Conservation (phyloP, 2,888 invertebrate species). For the Apeira syringaria region DNA sequence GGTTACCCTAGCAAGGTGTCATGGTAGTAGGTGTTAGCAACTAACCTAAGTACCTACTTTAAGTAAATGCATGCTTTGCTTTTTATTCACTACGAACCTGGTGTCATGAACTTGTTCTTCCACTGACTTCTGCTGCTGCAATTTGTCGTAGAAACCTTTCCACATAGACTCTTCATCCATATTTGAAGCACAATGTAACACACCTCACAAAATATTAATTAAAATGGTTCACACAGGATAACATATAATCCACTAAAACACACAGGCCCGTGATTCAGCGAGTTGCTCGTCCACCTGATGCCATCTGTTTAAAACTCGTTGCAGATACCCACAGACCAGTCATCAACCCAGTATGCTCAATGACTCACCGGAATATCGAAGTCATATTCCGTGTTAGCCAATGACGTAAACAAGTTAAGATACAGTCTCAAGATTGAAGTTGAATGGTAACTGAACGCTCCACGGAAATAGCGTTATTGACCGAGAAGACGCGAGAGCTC, state of each 20-base stretch:
- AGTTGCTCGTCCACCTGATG: slow-evolving; percentile 18
- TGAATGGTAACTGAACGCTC: slow-evolving; percentile 25
- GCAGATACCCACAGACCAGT: slow-evolving; percentile 43
- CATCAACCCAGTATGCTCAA: slow-evolving; percentile 40
- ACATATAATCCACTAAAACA: slow-evolving; percentile 1
- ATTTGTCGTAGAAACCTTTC: slow-evolving; percentile 88
- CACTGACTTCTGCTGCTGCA: slow-evolving; percentile 85
- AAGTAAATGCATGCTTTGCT: no score
- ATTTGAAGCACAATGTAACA: slow-evolving; percentile 25
- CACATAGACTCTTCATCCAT: slow-evolving; percentile 91
- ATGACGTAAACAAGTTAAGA: slow-evolving; percentile 68
- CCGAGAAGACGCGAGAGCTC: slow-evolving; percentile 22
- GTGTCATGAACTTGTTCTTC: slow-evolving; percentile 87
- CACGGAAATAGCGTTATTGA: slow-evolving; percentile 46
- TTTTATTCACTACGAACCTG: no score
- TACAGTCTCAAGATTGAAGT: slow-evolving; percentile 46
- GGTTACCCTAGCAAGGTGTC: no score
- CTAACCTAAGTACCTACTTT: no score
- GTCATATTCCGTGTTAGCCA: slow-evolving; percentile 57
- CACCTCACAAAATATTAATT: no score
- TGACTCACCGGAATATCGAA: slow-evolving; percentile 64
- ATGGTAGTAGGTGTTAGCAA: no score
- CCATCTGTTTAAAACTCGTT: slow-evolving; percentile 38
- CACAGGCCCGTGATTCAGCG: slow-evolving; percentile 7
- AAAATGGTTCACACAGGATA: no score